Conservation (phyloP, 1,140 invertebrate species). For the Drosophila auraria region DNA sequence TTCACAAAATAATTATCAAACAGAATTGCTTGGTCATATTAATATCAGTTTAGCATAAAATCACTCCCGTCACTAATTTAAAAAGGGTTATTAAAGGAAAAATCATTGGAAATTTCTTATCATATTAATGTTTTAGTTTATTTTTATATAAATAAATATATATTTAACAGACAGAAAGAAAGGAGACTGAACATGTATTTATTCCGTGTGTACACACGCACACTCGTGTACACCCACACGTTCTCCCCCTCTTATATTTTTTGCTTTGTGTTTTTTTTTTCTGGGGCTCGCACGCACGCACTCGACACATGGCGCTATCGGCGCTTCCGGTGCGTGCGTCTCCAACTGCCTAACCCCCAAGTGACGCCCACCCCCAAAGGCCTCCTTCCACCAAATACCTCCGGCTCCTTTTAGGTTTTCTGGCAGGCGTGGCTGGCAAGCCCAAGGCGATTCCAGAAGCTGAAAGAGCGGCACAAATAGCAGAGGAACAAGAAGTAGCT, state of each 20-base stretch:
- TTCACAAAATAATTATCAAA: too few species aligned
- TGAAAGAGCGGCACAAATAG: constrained; percentile 30
- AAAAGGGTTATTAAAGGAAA: too few species aligned
- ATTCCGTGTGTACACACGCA: background rate
- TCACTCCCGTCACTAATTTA: too few species aligned
- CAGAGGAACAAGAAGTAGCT: constrained; percentile 35
- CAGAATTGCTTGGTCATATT: too few species aligned
- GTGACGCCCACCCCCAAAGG: constrained; percentile 9
- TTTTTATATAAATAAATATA: too few species aligned
- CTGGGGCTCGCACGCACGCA: constrained; percentile 71
- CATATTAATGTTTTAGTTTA: too few species aligned
- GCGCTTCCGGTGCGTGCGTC: constrained; percentile 77
- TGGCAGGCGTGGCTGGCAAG: constrained; percentile 49
- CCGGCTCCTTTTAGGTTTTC: constrained; percentile 26
- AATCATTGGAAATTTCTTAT: too few species aligned
- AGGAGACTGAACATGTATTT: background rate
- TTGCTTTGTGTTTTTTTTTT: constrained; percentile 17
- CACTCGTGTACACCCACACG: constrained; percentile 16
- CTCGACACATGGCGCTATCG: constrained; percentile 83
- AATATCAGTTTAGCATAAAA: too few species aligned
- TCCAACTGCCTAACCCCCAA: constrained; percentile 26
- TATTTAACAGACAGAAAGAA: too few species aligned
- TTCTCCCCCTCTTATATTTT: constrained; percentile 19
- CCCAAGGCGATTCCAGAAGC: constrained; percentile 55
- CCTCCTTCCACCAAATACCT: background rate